Conservation (phyloP, 2,797 vertebrate species). For the Myotis vivesi region DNA sequence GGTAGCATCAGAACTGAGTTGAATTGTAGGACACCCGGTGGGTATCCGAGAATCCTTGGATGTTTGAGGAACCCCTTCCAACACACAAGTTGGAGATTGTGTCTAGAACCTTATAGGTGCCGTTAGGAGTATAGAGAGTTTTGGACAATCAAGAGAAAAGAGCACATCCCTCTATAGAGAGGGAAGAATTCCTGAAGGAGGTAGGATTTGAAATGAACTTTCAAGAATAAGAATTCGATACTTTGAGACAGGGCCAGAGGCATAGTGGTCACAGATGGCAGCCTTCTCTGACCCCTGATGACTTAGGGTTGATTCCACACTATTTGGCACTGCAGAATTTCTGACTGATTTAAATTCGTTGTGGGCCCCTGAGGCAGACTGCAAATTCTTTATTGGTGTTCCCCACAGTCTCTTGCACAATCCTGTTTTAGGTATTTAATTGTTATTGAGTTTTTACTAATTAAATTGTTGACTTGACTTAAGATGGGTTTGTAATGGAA, state of each 20-base stretch:
- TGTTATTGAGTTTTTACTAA: conserved; percentile 17
- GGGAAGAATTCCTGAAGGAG: background rate
- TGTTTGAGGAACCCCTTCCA: background rate
- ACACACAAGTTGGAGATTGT: too few species aligned
- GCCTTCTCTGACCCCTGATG: background rate
- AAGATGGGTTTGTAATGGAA: background rate
- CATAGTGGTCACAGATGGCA: background rate
- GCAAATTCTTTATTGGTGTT: background rate
- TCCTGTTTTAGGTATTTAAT: background rate
- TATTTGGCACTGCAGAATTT: background rate
- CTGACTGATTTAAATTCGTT: background rate
- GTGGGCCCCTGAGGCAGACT: background rate
- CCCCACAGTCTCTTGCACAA: background rate
- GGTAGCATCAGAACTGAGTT: background rate
- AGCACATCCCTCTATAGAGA: background rate
- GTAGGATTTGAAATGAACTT: background rate
- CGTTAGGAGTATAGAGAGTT: background rate
- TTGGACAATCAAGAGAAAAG: background rate
- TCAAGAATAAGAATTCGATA: background rate
- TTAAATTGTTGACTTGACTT: conserved; percentile 4
- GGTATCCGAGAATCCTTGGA: background rate
- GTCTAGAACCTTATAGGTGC: background rate
- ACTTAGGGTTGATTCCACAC: background rate
- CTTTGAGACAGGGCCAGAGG: background rate
- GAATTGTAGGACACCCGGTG: background rate